Base-by-base conservation (phyloP, 2,888 invertebrate genomes). In the Hypsopygia costalis region DNA sequence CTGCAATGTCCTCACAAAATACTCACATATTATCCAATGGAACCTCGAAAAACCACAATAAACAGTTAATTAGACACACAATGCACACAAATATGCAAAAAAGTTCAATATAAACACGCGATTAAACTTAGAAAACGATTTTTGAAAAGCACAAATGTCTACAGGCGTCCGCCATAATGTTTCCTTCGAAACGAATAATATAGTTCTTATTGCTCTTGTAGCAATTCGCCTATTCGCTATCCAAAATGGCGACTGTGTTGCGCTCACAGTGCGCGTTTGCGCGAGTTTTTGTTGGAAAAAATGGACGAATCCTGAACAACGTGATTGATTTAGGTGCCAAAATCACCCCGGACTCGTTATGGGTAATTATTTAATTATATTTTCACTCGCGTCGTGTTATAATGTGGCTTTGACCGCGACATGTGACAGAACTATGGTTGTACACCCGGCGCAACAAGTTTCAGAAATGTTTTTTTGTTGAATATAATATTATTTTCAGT, bases 141-240 rank as follows among this genome's bases (percentile, higher is more conserved):
- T 89, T 89, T 86, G 80, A 89, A 88, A 89, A 89, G 88, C 89
- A 82, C 89, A 75, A 88, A 78, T 85, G 80, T 81, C 78, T 81
- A 79, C 88, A 87, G 88, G 86, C 88, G 86, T 86, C 89, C 87
- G 89, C 89, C 89, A 89, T 89, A 83, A 88, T 89, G 89, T 89
- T 89, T 89, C 89, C 89, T 89, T 88, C 87, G 88, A 82, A 88
- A 88, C 88, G 88, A 89, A 88, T 89, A 88, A 87, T 88, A 87
- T 89, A 82, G 86, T 87, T 89, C 89, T 87, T 89, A 88, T 87
- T 89, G 88, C 86, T 88, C 83, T 85, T 85, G 83, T 79, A 85
- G 83, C 86, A 80, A 82, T 82, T 82, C 80, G 79, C 87, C 89
- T 89, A 89, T 88, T 89, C 88, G 89, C 89, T 89, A 89, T 89